Conservation (phyloP, 2,888 invertebrate genomes). For the Galerucella pusilla region DNA sequence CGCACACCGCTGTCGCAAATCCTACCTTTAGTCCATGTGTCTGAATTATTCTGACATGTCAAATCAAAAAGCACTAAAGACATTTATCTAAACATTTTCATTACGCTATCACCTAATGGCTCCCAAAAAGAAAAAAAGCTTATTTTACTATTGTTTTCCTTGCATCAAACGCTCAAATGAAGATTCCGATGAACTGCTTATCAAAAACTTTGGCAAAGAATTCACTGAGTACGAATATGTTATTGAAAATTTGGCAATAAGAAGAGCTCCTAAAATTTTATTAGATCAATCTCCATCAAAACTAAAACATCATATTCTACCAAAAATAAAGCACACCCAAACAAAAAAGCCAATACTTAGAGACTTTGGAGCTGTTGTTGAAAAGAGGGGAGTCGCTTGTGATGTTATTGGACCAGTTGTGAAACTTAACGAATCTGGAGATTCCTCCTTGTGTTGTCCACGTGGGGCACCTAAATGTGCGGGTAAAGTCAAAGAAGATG, state of each 20-base stretch:
- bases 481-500: conserved; percentile 28
- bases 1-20: not conserved
- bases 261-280: conserved; percentile 47
- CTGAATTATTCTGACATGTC: not conserved
- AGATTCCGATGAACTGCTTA: conserved; percentile 42
- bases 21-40: not conserved
- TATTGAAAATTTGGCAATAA: conserved; percentile 50
- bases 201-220: conserved; percentile 45
- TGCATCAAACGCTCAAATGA: conserved; percentile 38
- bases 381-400: not conserved
- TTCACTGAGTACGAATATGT: conserved; percentile 51
- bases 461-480: not conserved
- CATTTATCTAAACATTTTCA: not conserved
- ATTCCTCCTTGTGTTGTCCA: not conserved
- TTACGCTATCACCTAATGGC: not conserved
- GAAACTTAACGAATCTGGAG: not conserved
- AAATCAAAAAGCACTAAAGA: not conserved
- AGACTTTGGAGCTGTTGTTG: conserved; percentile 22
- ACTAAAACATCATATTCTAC: conserved; percentile 18
- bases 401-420: conserved; percentile 33
- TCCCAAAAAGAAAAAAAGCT: conserved; percentile 15
- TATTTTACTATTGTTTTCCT: conserved; percentile 40
- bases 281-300: conserved; percentile 37
- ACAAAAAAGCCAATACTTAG: conserved; percentile 19
- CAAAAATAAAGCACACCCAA: conserved; percentile 34